Percentiles rank a stretch among this genome's conserved stretches.
phyloP scores from a whole-genome alignment of 2,888 invertebrate species.

The Dendrolimus houi region DNA sequence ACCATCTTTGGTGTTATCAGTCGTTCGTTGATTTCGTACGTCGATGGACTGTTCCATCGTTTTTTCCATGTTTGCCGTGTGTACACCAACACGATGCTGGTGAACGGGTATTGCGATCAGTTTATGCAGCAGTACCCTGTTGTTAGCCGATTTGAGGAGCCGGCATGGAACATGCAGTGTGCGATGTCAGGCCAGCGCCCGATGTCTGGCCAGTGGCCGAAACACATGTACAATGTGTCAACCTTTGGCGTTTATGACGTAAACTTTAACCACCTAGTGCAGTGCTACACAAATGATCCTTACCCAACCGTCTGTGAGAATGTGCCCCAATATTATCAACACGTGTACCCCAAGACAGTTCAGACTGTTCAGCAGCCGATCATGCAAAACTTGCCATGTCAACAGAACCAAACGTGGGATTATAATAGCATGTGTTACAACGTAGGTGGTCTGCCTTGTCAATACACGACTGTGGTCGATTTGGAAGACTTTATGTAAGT shows the following conservation, averaged over 20 bases:
- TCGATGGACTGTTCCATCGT: constrained; percentile 58
- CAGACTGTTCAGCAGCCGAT: constrained; percentile 29
- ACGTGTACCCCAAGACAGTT: constrained; percentile 25
- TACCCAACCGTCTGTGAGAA: constrained; percentile 26
- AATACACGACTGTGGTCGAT: constrained; percentile 80
- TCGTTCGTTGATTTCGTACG: constrained; percentile 57
- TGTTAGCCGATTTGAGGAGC: constrained; percentile 37
- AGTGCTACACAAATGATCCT: constrained; percentile 39
- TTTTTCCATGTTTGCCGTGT: constrained; percentile 21
- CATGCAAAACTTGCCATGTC: constrained; percentile 64
- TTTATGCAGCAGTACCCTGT: constrained; percentile 41
- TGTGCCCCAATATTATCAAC: constrained; percentile 30
- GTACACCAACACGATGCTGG: constrained; percentile 38
- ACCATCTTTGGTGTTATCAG: constrained; percentile 65
- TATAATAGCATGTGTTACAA: constrained; percentile 81
- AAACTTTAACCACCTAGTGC: constrained; percentile 33
- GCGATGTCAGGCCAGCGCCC: constrained; percentile 48
- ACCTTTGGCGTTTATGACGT: constrained; percentile 32
- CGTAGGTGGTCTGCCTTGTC: constrained; percentile 80
- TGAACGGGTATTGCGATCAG: constrained; percentile 35
- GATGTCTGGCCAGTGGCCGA: constrained; percentile 43
- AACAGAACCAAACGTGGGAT: constrained; percentile 71
- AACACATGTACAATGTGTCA: constrained; percentile 30
- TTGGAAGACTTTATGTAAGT: constrained; percentile 88
- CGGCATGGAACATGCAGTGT: constrained; percentile 50